Evolutionary conservation across 2,888 invertebrate species (phyloP).

Genomic region (Eurytoma adleriae): DNA sequence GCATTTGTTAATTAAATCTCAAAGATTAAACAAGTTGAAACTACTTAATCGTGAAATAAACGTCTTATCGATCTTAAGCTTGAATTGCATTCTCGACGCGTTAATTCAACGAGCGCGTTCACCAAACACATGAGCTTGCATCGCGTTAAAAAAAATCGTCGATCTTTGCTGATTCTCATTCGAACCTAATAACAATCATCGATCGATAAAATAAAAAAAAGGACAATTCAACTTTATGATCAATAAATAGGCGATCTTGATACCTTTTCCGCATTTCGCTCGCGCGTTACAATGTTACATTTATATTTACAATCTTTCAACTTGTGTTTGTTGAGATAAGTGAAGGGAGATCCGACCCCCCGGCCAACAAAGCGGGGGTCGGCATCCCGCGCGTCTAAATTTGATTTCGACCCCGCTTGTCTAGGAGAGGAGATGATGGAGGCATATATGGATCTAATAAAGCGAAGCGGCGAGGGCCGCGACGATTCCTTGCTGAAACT

Average conservation of each 20-base stretch:
- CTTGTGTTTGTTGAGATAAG: slow-evolving; percentile 4
- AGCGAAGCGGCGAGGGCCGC: slow-evolving; percentile 27
- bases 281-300: not conserved
- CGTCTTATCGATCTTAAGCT: slow-evolving; percentile 18
- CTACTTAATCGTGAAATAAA: slow-evolving; percentile 18
- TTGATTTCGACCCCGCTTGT: not conserved
- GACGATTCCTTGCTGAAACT: slow-evolving; percentile 31
- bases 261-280: not conserved
- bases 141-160: slow-evolving; percentile 9
- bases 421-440: slow-evolving; percentile 50
- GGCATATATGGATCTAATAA: slow-evolving; percentile 27
- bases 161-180: too few relatives aligned
- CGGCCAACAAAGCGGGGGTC: not conserved
- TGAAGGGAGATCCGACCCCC: not conserved
- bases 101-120: not conserved
- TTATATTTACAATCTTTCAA: slow-evolving; percentile 45
- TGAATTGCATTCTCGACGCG: slow-evolving; percentile 3
- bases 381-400: not conserved
- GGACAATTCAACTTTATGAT: slow-evolving; percentile 23
- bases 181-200: too few relatives aligned
- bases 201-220: slow-evolving; percentile 1
- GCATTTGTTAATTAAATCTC: slow-evolving; percentile 6
- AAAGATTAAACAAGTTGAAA: slow-evolving; percentile 42
- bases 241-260: slow-evolving; percentile 37
- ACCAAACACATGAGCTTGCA: not conserved